Evolutionary conservation across 2,113 vertebrate species (phyloP).

Genomic region (Corythoichthys haematopterus): DNA sequence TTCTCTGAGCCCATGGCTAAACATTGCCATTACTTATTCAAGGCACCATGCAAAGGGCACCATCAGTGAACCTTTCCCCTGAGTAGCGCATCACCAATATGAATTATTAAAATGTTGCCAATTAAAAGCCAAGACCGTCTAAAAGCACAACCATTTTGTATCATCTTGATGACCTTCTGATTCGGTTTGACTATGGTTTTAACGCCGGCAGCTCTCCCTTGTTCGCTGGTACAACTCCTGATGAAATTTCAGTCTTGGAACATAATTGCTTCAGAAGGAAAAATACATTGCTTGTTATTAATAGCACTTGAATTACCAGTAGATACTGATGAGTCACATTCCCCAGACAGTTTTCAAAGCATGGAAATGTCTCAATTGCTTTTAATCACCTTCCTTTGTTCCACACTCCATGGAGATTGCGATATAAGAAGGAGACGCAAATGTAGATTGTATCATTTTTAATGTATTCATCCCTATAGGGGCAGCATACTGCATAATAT

Average conservation of each 20-base stretch:
- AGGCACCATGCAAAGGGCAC: slow-evolving; percentile 25
- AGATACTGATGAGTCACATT: slow-evolving; percentile 13
- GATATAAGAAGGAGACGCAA: background rate
- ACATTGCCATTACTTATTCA: slow-evolving; percentile 34
- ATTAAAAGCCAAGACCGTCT: slow-evolving; percentile 30
- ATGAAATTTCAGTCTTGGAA: background rate
- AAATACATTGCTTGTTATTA: slow-evolving; percentile 11
- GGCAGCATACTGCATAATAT: background rate
- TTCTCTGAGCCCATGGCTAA: slow-evolving; percentile 15
- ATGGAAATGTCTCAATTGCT: background rate
- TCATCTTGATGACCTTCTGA: slow-evolving; percentile 27
- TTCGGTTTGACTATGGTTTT: slow-evolving; percentile 8
- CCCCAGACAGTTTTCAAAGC: slow-evolving; percentile 2
- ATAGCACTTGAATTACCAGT: slow-evolving; percentile 15
- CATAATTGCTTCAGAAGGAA: slow-evolving; percentile 8
- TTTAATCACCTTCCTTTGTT: slow-evolving; percentile 8
- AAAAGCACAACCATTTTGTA: slow-evolving; percentile 9
- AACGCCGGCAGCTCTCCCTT: slow-evolving; percentile 16
- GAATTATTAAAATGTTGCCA: slow-evolving; percentile 47
- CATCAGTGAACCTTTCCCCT: slow-evolving; percentile 20
- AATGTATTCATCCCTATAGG: background rate
- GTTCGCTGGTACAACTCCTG: background rate
- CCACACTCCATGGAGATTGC: background rate
- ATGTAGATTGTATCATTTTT: background rate
- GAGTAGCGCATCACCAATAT: slow-evolving; percentile 41